Conservation (phyloP, 2,888 invertebrate genomes). For the Drosophila anceps region DNA sequence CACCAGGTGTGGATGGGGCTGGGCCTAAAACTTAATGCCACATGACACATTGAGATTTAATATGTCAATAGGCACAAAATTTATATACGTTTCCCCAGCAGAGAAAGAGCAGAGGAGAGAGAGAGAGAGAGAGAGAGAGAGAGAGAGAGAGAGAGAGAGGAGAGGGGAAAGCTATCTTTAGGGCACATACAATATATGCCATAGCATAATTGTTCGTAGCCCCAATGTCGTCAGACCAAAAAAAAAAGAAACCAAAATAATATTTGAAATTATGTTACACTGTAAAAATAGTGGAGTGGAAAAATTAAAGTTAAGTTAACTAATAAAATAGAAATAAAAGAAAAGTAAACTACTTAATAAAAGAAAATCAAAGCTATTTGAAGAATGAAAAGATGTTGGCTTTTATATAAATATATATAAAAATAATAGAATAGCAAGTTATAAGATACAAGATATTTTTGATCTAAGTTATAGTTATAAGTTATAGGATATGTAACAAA, state of each 20-base stretch:
- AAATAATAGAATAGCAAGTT: too few species aligned
- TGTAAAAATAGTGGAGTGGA: background rate
- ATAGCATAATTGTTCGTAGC: conserved; percentile 57
- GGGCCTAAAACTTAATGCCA: conserved; percentile 78
- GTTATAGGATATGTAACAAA: too few species aligned
- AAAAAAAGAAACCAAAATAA: conserved; percentile 16
- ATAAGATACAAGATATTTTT: too few species aligned
- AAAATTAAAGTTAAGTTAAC: background rate
- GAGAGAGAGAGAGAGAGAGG: background rate
- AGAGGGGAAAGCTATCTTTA: conserved; percentile 23
- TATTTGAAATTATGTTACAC: conserved; percentile 31
- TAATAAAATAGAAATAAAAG: too few species aligned
- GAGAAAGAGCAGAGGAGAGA: conserved; percentile 2
- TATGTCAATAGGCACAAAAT: conserved; percentile 83
- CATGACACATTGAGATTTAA: conserved; percentile 84
- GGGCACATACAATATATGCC: conserved; percentile 34
- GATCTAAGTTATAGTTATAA: too few species aligned
- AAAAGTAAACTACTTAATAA: background rate
- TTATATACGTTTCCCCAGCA: conserved; percentile 67
- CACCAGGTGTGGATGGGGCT: conserved; percentile 4
- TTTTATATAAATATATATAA: too few species aligned
- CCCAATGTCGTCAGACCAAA: conserved; percentile 44
- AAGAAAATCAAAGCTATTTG: too few species aligned
- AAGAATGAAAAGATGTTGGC: too few species aligned
- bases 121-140: background rate